phyloP scores from a whole-genome alignment of 1,140 invertebrate species.

The Pomacea maculata region DNA sequence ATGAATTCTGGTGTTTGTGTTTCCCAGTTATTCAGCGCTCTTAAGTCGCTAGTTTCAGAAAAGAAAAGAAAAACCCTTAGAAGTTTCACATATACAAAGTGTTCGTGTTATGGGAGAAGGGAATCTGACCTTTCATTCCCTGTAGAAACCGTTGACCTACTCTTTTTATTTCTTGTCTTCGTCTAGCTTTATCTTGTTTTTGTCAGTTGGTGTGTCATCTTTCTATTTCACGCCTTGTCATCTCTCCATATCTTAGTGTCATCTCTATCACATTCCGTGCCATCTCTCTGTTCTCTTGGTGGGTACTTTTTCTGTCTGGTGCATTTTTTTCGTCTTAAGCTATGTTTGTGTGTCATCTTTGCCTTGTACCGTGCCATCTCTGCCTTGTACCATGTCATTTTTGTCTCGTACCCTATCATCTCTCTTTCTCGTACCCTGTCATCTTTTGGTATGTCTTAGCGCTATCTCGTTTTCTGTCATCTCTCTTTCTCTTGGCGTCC shows the following conservation, averaged over 20 bases:
- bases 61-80: no score
- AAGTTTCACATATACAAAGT: no score
- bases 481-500: no score
- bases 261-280: no score
- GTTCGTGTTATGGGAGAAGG: no score
- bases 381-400: not conserved
- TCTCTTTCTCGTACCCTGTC: constrained; percentile 1
- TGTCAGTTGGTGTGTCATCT: not conserved
- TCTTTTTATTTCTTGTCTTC: not conserved
- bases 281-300: no score
- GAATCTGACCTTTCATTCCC: no score
- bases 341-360: not conserved
- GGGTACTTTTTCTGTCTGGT: no score
- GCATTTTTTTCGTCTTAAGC: not conserved
- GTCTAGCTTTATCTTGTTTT: not conserved
- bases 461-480: not conserved
- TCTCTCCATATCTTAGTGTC: not conserved
- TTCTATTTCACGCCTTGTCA: not conserved
- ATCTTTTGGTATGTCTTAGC: not conserved
- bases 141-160: no score
- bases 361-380: not conserved
- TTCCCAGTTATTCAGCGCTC: no score
- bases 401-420: not conserved
- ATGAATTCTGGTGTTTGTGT: no score
- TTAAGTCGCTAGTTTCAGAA: no score